Conservation (phyloP, 2,113 vertebrate species). For the Antechinus stuartii region DNA sequence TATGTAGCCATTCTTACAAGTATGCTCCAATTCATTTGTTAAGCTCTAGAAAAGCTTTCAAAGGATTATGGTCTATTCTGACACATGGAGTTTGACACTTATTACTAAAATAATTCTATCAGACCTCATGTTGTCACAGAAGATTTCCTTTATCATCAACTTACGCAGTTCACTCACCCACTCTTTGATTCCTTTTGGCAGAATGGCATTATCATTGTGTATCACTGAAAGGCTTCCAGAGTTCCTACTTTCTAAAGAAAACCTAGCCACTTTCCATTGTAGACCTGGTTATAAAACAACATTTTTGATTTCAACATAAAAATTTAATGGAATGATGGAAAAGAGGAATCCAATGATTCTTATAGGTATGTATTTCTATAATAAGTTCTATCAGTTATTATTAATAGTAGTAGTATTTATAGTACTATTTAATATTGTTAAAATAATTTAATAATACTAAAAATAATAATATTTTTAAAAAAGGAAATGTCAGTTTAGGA, state of each 20-base stretch:
- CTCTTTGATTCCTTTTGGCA: slow-evolving; percentile 27
- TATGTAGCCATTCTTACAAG: slow-evolving; percentile 64
- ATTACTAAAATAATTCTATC: slow-evolving; percentile 34
- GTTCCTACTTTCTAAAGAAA: slow-evolving; percentile 26
- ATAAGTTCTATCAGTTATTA: background rate
- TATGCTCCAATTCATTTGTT: slow-evolving; percentile 61
- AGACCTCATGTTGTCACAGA: background rate
- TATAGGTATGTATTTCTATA: slow-evolving; percentile 47
- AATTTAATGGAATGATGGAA: background rate
- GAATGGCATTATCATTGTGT: background rate
- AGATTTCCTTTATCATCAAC: background rate
- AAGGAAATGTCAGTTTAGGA: background rate
- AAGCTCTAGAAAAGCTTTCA: slow-evolving; percentile 39
- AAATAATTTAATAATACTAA: too few relatives aligned
- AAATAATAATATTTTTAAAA: too few relatives aligned
- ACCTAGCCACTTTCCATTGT: background rate
- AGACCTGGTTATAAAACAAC: background rate
- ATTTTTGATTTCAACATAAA: background rate
- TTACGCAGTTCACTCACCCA: background rate
- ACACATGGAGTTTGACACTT: background rate
- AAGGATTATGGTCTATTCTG: slow-evolving; percentile 1
- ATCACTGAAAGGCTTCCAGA: background rate
- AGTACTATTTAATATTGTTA: too few relatives aligned
- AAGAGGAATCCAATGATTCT: slow-evolving; percentile 21
- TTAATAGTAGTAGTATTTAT: background rate